A percentile compares a stretch with the other conserved stretches of the same genome.
phyloP scores from a whole-genome alignment of 2,797 vertebrate species.

The Muraenolepis orangiensis region DNA sequence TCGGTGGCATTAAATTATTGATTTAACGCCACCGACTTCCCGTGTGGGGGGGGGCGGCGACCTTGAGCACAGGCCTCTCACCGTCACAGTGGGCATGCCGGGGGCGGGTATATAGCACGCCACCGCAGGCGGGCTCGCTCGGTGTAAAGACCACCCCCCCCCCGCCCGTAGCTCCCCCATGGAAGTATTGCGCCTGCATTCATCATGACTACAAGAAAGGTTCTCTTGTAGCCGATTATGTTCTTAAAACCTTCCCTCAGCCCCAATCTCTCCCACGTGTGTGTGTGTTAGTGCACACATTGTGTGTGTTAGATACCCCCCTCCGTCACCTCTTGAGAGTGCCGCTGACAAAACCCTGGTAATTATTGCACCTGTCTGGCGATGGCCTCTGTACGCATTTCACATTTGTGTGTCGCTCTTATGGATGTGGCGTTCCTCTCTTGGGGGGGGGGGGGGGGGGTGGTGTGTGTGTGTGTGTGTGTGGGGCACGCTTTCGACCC shows the following conservation, averaged over 20 bases:
- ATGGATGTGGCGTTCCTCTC: no score
- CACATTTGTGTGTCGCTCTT: not conserved
- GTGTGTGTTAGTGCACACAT: no score
- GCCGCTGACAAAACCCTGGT: not conserved
- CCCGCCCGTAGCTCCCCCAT: no score
- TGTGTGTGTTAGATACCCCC: no score
- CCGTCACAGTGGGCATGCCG: not conserved
- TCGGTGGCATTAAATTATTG: not conserved
- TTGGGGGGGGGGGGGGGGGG: no score
- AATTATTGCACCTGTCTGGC: not conserved
- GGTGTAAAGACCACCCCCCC: not conserved
- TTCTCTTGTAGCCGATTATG: not conserved
- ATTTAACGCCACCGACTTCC: not conserved
- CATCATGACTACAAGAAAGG: no score
- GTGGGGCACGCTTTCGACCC: no score
- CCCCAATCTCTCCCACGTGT: no score
- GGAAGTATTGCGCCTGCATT: no score
- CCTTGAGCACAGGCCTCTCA: not conserved
- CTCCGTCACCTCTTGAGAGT: no score
- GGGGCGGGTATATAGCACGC: not conserved
- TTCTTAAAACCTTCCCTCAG: not conserved
- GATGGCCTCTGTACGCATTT: not conserved
- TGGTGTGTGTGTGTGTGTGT: not conserved
- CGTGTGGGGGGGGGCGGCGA: not conserved
- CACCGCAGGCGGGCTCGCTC: not conserved